Conservation (phyloP, 2,113 vertebrate genomes). For the Athene cunicularia region DNA sequence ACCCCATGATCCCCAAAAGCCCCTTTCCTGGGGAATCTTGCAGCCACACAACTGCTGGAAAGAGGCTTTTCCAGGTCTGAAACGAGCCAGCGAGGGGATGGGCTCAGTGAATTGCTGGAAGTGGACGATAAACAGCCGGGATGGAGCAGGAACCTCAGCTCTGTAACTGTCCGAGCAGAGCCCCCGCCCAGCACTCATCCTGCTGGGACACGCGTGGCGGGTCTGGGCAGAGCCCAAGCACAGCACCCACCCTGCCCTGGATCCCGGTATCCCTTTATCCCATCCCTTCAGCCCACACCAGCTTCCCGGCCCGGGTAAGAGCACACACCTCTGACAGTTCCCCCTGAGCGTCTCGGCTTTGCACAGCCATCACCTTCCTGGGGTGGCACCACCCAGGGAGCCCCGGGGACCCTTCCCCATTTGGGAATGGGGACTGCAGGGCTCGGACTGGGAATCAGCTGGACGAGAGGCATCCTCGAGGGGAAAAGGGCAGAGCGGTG, state of each 20-base stretch:
- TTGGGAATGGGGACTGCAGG: fast-evolving
- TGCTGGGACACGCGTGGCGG: fast-evolving
- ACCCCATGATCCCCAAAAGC: not conserved
- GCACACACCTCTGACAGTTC: not conserved
- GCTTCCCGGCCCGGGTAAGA: not conserved
- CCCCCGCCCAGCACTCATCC: not conserved
- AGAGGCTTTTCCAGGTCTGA: not conserved
- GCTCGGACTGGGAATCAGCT: not conserved
- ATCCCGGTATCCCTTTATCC: not conserved
- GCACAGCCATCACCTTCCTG: fast-evolving
- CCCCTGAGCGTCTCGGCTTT: not conserved
- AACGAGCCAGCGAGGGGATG: not conserved
- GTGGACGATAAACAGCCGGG: not conserved
- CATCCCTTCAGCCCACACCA: fast-evolving
- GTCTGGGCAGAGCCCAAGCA: no score
- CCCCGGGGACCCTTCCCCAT: not conserved
- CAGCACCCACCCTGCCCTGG: not conserved
- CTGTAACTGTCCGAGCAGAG: fast-evolving
- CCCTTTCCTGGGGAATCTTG: not conserved
- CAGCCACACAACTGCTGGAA: not conserved
- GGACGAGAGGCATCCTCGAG: fast-evolving
- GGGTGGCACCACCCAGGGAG: not conserved
- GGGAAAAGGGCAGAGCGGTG: not conserved
- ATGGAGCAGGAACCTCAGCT: not conserved
- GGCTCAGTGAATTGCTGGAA: not conserved